phyloP scores from a whole-genome alignment of 64 coral and sea anemone genomes.

The Montipora cactus region DNA sequence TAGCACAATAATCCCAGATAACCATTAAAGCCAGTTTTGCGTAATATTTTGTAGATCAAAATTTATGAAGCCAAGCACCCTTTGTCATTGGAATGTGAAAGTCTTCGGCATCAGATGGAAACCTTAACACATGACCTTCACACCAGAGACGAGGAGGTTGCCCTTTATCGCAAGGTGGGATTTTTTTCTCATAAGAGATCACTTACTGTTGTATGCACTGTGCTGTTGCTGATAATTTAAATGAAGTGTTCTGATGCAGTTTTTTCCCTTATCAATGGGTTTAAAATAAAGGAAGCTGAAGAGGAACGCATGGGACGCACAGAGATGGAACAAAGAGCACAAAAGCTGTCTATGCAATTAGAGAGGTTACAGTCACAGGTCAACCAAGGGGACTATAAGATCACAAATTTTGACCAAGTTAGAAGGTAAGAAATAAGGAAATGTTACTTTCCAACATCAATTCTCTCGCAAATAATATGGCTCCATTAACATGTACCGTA shows the following conservation, averaged over 20 bases:
- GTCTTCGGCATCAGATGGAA: constrained; percentile 83
- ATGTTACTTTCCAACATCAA: background rate
- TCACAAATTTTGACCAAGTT: constrained; percentile 92
- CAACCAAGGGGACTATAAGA: constrained; percentile 88
- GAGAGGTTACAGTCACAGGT: constrained; percentile 86
- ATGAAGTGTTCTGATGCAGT: background rate
- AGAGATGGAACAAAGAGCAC: constrained; percentile 87
- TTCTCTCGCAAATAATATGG: too few species aligned
- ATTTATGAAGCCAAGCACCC: constrained; percentile 89
- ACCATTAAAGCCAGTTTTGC: background rate
- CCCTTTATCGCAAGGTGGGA: constrained; percentile 73
- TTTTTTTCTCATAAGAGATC: background rate
- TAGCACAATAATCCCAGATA: too few species aligned
- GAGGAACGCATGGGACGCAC: constrained; percentile 78
- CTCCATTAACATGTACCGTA: too few species aligned
- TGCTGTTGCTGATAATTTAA: too few species aligned
- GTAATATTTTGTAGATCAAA: constrained; percentile 49
- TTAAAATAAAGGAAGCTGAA: constrained; percentile 76
- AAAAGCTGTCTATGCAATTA: constrained; percentile 77
- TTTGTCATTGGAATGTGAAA: constrained; percentile 85
- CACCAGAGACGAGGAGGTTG: constrained; percentile 85
- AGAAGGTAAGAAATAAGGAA: constrained; percentile 54
- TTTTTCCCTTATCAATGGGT: background rate
- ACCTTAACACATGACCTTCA: constrained; percentile 81
- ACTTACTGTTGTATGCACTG: too few species aligned